Conservation (phyloP, 2,888 invertebrate genomes). For the Spilosoma lubricipeda region DNA sequence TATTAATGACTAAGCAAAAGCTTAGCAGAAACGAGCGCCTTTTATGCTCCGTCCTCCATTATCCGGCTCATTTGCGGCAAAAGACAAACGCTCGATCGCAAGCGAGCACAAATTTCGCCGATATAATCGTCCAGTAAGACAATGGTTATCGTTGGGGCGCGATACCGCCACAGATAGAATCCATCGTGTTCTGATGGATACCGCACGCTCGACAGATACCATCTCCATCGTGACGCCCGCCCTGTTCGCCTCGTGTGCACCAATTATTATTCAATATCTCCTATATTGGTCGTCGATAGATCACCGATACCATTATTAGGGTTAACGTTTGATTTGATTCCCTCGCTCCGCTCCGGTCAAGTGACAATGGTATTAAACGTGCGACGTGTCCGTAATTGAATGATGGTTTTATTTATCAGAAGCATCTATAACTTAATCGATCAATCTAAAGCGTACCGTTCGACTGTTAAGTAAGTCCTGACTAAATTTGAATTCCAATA, state of each 20-base stretch:
- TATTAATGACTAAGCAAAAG: constrained; percentile 82
- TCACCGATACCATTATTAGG: constrained; percentile 69
- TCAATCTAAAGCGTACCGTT: constrained; percentile 58
- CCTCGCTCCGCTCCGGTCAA: constrained; percentile 71
- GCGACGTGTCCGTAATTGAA: constrained; percentile 72
- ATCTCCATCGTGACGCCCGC: constrained; percentile 78
- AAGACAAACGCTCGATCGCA: constrained; percentile 80
- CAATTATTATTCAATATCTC: constrained; percentile 85
- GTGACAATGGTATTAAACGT: constrained; percentile 70
- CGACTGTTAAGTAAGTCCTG: constrained; percentile 39
- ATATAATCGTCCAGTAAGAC: constrained; percentile 81
- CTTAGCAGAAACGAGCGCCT: constrained; percentile 74
- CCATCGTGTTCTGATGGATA: constrained; percentile 78
- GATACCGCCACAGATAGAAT: constrained; percentile 76
- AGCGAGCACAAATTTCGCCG: constrained; percentile 83
- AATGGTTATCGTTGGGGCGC: constrained; percentile 80
- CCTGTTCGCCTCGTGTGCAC: constrained; percentile 70
- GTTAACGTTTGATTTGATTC: constrained; percentile 72
- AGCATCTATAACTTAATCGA: constrained; percentile 66
- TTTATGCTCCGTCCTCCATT: constrained; percentile 76
- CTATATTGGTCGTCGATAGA: constrained; percentile 54
- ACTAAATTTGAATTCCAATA: constrained; percentile 49
- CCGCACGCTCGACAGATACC: constrained; percentile 81
- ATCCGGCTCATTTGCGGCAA: constrained; percentile 83
- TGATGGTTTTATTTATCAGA: constrained; percentile 68